These are phyloP conservation scores for Scomber colias DNA, from an alignment of 2,113 vertebrate genomes.

Conservation along the genomic window DNA sequence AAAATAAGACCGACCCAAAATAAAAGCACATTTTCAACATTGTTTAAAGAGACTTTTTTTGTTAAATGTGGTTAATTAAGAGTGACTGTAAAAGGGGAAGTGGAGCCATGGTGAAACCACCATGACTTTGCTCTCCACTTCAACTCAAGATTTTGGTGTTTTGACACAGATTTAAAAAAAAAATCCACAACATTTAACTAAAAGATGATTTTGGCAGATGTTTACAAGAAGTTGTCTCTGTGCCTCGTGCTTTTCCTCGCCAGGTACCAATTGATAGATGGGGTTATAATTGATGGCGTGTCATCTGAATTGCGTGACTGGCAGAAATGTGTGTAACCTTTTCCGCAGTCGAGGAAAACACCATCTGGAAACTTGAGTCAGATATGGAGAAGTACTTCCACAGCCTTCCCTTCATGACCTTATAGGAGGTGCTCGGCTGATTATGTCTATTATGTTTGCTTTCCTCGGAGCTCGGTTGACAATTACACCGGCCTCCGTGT, in stretches of 20 bases:
- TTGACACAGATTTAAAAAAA: neutral
- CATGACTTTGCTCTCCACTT: slow-evolving; percentile 3
- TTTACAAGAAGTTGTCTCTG: neutral
- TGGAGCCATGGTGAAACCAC: neutral
- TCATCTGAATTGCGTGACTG: slow-evolving; percentile 49
- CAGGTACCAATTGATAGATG: slow-evolving; percentile 42
- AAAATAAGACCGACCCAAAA: slow-evolving; percentile 33
- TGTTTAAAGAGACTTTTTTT: neutral
- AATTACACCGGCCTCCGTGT: slow-evolving; percentile 72
- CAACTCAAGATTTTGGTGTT: neutral
- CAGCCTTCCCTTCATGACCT: slow-evolving; percentile 61
- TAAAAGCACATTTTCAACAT: slow-evolving; percentile 18
- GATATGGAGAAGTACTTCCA: slow-evolving; percentile 51
- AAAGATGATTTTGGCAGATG: slow-evolving; percentile 6
- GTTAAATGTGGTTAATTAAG: slow-evolving; percentile 4
- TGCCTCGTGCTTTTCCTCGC: slow-evolving; percentile 3
- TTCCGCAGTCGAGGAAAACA: slow-evolving; percentile 40
- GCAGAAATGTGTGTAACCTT: slow-evolving; percentile 72
- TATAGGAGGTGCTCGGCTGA: slow-evolving; percentile 55
- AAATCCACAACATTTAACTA: neutral
- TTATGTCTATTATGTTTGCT: slow-evolving; percentile 71
- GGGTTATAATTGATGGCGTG: slow-evolving; percentile 61
- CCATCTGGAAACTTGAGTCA: slow-evolving; percentile 56
- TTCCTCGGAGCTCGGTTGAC: slow-evolving; percentile 63
- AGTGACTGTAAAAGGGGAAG: neutral